phyloP scores from a whole-genome alignment of 2,113 vertebrate genomes.

The Neofelis nebulosa region DNA sequence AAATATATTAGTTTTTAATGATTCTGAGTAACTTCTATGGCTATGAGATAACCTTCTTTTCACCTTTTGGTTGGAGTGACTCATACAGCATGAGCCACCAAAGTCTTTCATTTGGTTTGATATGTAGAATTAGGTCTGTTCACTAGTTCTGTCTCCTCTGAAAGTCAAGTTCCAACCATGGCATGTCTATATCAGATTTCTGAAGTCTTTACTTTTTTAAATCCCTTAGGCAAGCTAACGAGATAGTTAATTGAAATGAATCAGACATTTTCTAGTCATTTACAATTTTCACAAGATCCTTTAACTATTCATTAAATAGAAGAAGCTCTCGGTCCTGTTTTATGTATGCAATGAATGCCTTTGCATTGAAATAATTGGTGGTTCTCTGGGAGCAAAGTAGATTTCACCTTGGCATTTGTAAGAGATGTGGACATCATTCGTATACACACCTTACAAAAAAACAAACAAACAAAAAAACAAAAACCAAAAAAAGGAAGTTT shows the following conservation, averaged over 20 bases:
- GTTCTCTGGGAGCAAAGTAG: neutral
- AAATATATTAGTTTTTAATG: neutral
- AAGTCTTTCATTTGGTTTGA: neutral
- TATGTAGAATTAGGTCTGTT: neutral
- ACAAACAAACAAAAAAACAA: neutral
- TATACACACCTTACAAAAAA: neutral
- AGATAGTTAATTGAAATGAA: neutral
- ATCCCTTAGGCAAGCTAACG: neutral
- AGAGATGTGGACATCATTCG: constrained; percentile 38
- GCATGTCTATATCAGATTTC: neutral
- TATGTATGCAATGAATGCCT: neutral
- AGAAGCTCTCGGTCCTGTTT: neutral
- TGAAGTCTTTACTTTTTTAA: neutral
- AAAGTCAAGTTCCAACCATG: neutral
- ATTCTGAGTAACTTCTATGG: neutral
- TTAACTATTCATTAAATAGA: neutral
- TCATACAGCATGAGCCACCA: neutral
- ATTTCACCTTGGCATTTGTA: constrained; percentile 9
- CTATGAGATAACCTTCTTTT: neutral
- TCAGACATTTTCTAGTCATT: neutral
- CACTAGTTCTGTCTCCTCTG: neutral
- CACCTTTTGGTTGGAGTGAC: neutral
- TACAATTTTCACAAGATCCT: neutral
- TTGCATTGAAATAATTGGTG: neutral
- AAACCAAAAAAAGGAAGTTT: neutral